phyloP scores from a whole-genome alignment of 2,797 vertebrate genomes.

The Hydrophis major region DNA sequence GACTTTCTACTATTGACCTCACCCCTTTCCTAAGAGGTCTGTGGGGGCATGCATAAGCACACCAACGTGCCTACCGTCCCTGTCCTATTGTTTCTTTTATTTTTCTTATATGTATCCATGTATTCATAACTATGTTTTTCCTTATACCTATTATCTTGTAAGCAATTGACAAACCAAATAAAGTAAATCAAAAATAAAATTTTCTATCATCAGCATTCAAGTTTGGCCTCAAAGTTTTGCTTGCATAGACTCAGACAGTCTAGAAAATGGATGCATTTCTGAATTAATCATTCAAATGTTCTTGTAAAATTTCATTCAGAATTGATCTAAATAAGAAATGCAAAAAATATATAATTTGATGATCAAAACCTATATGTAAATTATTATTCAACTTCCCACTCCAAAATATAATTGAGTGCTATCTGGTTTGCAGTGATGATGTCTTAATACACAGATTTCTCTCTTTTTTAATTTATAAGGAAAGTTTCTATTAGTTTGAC shows the following conservation, averaged over 20 bases:
- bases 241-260: background rate
- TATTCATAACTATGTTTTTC: too few relatives aligned
- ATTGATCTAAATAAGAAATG: background rate
- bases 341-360: background rate
- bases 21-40: too few relatives aligned
- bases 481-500: conserved; percentile 1
- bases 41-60: too few relatives aligned
- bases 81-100: too few relatives aligned
- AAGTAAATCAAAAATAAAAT: background rate
- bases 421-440: background rate
- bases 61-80: too few relatives aligned
- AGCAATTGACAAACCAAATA: too few relatives aligned
- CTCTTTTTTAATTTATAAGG: conserved; percentile 14
- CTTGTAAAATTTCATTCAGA: background rate
- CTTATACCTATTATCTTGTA: too few relatives aligned
- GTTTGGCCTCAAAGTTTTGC: background rate
- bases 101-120: too few relatives aligned
- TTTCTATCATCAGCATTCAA: background rate
- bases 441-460: background rate
- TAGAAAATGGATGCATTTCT: background rate
- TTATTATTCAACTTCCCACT: background rate
- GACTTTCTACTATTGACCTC: too few relatives aligned
- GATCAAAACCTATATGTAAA: background rate
- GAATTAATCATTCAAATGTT: background rate
- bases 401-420: background rate